phyloP scores from a whole-genome alignment of 2,888 invertebrate species.

The Coelogynopora nodosa region DNA sequence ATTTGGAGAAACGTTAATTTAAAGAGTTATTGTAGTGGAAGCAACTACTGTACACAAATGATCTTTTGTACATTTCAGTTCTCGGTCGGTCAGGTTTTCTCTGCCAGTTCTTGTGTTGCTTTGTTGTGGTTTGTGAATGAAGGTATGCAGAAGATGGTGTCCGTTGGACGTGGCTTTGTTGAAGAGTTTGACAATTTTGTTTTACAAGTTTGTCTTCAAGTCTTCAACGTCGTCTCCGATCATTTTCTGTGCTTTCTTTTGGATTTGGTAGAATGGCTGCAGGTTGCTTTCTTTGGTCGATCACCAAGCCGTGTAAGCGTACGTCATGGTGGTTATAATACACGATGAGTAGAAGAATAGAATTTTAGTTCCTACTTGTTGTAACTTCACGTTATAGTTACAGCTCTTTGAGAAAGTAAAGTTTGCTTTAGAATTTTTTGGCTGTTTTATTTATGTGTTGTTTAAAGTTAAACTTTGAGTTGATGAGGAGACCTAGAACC shows the following conservation, averaged over 20 bases:
- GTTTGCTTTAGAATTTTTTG: background rate
- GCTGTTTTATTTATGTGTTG: conserved; percentile 14
- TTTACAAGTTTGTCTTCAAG: conserved; percentile 12
- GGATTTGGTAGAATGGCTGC: conserved; percentile 3
- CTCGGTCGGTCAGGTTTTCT: background rate
- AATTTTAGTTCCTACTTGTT: conserved; percentile 7
- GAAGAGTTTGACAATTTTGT: conserved; percentile 4
- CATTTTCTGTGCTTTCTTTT: conserved; percentile 24
- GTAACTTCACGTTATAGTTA: background rate
- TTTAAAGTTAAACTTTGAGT: conserved; percentile 17
- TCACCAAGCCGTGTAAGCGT: background rate
- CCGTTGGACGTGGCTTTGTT: background rate
- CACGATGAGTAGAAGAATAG: background rate
- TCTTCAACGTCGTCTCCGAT: conserved; percentile 25
- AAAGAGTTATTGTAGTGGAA: background rate
- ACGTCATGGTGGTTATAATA: conserved; percentile 9
- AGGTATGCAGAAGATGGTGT: background rate
- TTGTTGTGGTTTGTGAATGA: background rate
- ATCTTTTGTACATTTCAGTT: background rate
- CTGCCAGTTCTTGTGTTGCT: background rate
- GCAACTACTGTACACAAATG: background rate
- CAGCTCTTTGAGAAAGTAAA: background rate
- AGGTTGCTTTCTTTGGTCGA: background rate
- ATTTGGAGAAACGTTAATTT: background rate
- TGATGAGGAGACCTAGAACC: conserved; percentile 1